Evolutionary conservation across 2,888 invertebrate genomes (phyloP).

Genomic region (Myopa testacea): DNA sequence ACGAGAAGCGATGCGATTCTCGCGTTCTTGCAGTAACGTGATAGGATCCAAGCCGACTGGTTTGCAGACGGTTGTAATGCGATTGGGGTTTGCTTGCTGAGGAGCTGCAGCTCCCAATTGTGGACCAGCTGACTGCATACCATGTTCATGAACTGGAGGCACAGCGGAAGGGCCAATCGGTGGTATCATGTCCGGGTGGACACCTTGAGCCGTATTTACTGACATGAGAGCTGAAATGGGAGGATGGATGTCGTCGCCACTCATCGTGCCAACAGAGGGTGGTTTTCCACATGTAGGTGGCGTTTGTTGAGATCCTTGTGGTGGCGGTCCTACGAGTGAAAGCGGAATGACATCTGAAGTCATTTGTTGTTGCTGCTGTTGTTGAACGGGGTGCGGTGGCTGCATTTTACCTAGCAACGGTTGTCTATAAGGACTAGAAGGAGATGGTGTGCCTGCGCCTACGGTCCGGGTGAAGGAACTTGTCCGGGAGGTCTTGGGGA

Average conservation of each 20-base stretch:
- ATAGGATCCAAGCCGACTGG: constrained; percentile 95
- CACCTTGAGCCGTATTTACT: constrained; percentile 58
- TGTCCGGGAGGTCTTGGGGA: constrained; percentile 66
- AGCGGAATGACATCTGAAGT: constrained; percentile 43
- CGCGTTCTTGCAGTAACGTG: constrained; percentile 91
- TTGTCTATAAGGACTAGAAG: constrained; percentile 65
- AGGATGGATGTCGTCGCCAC: constrained; percentile 59
- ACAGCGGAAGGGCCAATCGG: constrained; percentile 48
- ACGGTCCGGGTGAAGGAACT: constrained; percentile 70
- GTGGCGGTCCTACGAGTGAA: constrained; percentile 35
- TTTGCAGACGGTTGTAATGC: constrained; percentile 90
- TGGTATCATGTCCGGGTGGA: constrained; percentile 51
- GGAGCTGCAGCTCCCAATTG: too few species aligned
- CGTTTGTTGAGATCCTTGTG: constrained; percentile 57
- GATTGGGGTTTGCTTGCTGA: constrained; percentile 78
- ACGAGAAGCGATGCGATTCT: constrained; percentile 91
- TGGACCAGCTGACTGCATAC: constrained; percentile 56
- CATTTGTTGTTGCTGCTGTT: constrained; percentile 31
- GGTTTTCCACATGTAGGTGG: constrained; percentile 56
- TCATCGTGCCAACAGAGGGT: constrained; percentile 43
- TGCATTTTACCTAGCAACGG: constrained; percentile 54
- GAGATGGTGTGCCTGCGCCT: too few species aligned
- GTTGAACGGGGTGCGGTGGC: constrained; percentile 51
- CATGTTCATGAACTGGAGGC: constrained; percentile 54
- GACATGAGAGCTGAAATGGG: constrained; percentile 64